These are phyloP conservation scores for Pelochelys cantorii DNA, from an alignment of 2,797 vertebrate species.

Conservation along the genomic window DNA sequence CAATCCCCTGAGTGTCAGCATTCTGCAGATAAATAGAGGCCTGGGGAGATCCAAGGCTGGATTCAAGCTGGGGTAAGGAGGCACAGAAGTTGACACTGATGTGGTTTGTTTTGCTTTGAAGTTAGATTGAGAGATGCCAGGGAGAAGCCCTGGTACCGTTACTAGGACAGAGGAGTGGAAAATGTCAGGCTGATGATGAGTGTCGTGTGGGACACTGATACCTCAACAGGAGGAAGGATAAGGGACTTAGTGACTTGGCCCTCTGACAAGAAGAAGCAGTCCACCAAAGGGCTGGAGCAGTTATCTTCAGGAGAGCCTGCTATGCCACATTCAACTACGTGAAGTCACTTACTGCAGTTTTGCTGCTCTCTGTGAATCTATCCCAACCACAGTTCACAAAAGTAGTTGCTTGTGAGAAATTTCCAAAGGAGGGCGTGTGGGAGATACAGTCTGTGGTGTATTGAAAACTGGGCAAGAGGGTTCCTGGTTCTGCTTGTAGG, in stretches of 20 bases:
- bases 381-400: neutral
- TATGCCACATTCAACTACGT: neutral
- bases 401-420: rapidly evolving
- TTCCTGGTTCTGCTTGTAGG: neutral
- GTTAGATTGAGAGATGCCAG: neutral
- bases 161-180: neutral
- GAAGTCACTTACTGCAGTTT: neutral
- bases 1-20: neutral
- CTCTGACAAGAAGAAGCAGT: neutral
- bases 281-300: neutral
- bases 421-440: neutral
- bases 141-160: no score
- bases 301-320: neutral
- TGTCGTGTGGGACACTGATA: neutral
- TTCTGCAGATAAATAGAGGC: no score
- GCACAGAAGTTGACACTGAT: no score
- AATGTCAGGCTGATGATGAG: neutral
- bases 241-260: neutral
- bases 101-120: neutral
- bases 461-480: neutral
- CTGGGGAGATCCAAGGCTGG: no score
- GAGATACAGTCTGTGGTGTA: neutral
- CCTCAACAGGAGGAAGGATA: no score
- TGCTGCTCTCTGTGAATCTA: neutral
- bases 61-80: no score